These are phyloP conservation scores for Collichthys lucidus DNA, from an alignment of 2,113 vertebrate species.

Conservation along the genomic window DNA sequence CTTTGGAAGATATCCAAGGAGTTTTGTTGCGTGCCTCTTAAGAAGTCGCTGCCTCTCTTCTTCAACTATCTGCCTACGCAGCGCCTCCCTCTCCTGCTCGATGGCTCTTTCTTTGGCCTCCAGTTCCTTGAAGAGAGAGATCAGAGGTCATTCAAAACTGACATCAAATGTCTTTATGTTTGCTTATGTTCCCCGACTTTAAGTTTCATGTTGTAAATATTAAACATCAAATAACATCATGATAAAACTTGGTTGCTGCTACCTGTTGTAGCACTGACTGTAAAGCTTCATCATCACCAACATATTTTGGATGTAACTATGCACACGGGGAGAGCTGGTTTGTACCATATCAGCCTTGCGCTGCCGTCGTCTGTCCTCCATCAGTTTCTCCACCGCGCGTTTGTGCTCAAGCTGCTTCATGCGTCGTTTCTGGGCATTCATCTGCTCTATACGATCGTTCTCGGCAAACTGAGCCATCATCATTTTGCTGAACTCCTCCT, in stretches of 20 bases:
- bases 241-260: background rate
- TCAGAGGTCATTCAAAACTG: slow-evolving; percentile 1
- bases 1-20: slow-evolving; percentile 93
- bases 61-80: slow-evolving; percentile 87
- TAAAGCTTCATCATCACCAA: background rate
- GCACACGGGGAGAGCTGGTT: background rate
- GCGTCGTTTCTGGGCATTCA: slow-evolving; percentile 90
- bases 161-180: background rate
- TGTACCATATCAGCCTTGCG: slow-evolving; percentile 88
- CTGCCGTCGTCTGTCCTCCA: slow-evolving; percentile 86
- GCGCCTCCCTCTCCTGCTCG: slow-evolving; percentile 84
- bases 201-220: background rate
- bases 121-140: slow-evolving; percentile 80
- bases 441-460: slow-evolving; percentile 91
- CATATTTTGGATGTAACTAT: background rate
- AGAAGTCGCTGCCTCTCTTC: slow-evolving; percentile 93
- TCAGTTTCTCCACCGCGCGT: slow-evolving; percentile 88
- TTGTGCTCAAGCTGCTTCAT: slow-evolving; percentile 93
- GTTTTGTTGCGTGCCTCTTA: slow-evolving; percentile 88
- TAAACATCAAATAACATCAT: background rate
- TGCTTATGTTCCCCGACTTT: background rate
- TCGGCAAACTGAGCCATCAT: slow-evolving; percentile 93
- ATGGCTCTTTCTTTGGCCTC: slow-evolving; percentile 86
- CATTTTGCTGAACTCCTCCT: slow-evolving; percentile 84
- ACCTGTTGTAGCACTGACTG: background rate